Conservation (phyloP, 2,113 vertebrate genomes). For the Sterrhoptilus dennistouni region DNA sequence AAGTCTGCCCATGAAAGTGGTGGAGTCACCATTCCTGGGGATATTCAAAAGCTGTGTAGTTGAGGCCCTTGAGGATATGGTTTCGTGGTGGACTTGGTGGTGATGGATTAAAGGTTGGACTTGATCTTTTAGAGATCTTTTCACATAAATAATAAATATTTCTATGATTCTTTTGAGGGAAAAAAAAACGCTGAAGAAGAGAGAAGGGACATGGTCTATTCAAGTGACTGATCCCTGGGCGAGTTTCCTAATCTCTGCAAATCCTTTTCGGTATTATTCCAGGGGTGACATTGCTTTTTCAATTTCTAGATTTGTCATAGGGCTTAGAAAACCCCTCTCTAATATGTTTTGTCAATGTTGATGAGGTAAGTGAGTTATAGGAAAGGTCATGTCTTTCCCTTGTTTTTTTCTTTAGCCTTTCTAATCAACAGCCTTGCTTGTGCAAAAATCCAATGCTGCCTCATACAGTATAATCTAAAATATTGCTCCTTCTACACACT, state of each 20-base stretch:
- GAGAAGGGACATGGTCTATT: not conserved
- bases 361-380: not conserved
- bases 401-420: not conserved
- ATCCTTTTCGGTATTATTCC: not conserved
- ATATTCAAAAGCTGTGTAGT: rapidly evolving
- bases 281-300: not conserved
- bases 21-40: not conserved
- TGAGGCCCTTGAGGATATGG: not conserved
- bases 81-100: not conserved
- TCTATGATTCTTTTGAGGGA: not conserved
- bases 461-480: not conserved
- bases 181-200: not conserved
- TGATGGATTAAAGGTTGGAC: not conserved
- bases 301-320: not conserved
- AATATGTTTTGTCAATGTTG: not conserved
- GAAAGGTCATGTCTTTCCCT: not conserved
- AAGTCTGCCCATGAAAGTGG: not conserved
- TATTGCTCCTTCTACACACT: not conserved
- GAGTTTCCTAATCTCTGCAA: not conserved
- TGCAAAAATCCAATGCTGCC: not conserved
- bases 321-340: not conserved
- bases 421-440: not conserved
- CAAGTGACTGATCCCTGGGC: not conserved
- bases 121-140: not conserved
- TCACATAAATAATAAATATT: not conserved